Base-by-base conservation (phyloP, 2,113 vertebrate species). In the Archilochus colubris region DNA sequence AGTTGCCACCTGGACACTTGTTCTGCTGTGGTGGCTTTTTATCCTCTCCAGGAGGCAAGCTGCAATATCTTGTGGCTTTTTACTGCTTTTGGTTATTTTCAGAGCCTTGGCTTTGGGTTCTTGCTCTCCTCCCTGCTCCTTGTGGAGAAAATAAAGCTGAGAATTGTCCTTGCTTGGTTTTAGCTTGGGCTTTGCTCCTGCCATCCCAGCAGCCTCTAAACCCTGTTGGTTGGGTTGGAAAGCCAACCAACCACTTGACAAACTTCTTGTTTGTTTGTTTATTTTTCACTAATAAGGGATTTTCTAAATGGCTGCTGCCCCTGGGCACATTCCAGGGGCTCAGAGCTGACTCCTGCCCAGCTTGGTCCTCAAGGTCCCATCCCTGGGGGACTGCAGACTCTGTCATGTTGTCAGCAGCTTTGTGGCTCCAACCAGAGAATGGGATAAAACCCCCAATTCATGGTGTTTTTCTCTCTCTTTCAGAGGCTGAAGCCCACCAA, bases 401-500 rank as follows among this genome's bases (percentile, higher is more conserved):
- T 31, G 40, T 3, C 10, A 5, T 28, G 44, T 36, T 53, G 27
- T 46, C 31, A 14, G 1, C 63, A 64, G n/a, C 24, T 31, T 25
- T 51, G 48, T 62, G 40, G 28, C 5, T 23, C 48, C 48, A 10
- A 21, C 38, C 6, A 4, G 19, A 7, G 14, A 22, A 10, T 3
- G 8, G 2, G 17, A 5, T 27, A n/a, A 50, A 33, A 51, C 23
- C 15, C 11, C 10, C 8, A 12, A 0, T 43, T 57, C 24, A n/a
- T n/a, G n/a, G n/a, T n/a, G n/a, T n/a, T n/a, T n/a, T 8, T 24
- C 28, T 68, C 70, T 61, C 20, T 53, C 44, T 95, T 96, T 24
- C 97, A 99, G 99, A 98, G 99, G 72, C 97, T 99, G 91, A 99
- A 99, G 76, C 99, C 99, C 4, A 99, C 99, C 28, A 99, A 99